Conservation (phyloP, 2,888 invertebrate species). For the Megastigmus dorsalis region DNA sequence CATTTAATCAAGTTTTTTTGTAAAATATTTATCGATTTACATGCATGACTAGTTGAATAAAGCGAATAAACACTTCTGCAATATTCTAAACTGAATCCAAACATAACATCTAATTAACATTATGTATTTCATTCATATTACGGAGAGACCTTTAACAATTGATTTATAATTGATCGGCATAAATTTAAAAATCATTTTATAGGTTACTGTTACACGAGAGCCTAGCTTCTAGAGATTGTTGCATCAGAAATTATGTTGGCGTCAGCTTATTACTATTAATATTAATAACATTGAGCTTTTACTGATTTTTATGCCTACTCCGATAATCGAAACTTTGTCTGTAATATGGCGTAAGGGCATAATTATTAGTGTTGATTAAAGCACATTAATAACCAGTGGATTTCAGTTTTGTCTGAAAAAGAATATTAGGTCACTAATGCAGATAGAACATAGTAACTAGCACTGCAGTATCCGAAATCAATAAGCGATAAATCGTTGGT, state of each 20-base stretch:
- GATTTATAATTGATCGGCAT: slow-evolving; percentile 23
- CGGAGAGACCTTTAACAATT: slow-evolving; percentile 8
- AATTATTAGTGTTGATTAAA: neutral
- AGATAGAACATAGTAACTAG: neutral
- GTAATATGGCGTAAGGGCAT: neutral
- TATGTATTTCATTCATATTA: slow-evolving; percentile 10
- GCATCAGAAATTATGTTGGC: slow-evolving; percentile 54
- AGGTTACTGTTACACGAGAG: slow-evolving; percentile 59
- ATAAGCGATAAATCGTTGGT: slow-evolving; percentile 34
- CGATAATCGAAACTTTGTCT: slow-evolving; percentile 9
- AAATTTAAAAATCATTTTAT: slow-evolving; percentile 50
- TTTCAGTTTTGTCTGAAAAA: neutral
- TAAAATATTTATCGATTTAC: too few relatives aligned
- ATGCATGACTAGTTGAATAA: neutral
- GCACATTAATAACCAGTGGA: neutral
- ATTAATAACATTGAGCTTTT: slow-evolving; percentile 6
- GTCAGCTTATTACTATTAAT: slow-evolving; percentile 36
- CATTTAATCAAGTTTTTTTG: too few relatives aligned
- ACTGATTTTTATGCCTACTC: slow-evolving; percentile 5
- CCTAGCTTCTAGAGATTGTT: slow-evolving; percentile 51
- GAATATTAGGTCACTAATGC: neutral
- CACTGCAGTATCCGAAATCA: slow-evolving; percentile 13
- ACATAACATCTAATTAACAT: slow-evolving; percentile 20
- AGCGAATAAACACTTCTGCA: neutral
- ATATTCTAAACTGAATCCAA: neutral